Conservation (phyloP, 2,797 vertebrate species). For the Stomatorhinus walkeri region DNA sequence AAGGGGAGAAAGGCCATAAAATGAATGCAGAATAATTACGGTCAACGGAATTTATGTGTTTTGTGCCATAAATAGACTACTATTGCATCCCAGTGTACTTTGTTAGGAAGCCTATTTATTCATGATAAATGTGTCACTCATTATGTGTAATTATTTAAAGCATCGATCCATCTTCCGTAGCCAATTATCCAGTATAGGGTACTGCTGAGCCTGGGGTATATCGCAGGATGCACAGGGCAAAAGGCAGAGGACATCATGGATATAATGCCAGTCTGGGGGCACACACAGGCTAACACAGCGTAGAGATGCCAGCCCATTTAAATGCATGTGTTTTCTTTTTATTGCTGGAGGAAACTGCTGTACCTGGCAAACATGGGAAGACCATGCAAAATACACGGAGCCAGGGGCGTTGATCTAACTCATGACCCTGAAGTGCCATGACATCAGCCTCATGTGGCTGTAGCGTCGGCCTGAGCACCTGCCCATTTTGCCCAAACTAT, state of each 20-base stretch:
- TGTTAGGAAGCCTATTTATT: neutral
- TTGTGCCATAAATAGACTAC: neutral
- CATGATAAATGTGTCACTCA: neutral
- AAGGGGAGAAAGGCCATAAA: neutral
- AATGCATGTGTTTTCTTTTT: neutral
- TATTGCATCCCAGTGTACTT: neutral
- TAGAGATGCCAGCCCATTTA: neutral
- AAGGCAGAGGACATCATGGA: neutral
- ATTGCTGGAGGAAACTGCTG: neutral
- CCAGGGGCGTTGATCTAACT: neutral
- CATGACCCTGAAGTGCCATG: neutral
- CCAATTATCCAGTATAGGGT: neutral
- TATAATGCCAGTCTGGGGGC: neutral
- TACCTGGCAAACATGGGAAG: neutral
- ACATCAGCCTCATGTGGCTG: neutral
- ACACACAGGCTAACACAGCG: neutral
- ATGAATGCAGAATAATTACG: neutral
- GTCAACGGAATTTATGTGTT: neutral
- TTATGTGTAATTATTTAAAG: neutral
- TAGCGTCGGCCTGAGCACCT: neutral
- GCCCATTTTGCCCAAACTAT: neutral
- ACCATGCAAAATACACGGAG: neutral
- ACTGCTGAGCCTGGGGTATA: neutral
- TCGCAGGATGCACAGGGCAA: neutral
- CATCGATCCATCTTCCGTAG: neutral